Conservation (phyloP, 2,797 vertebrate species). For the Threskiornis aethiopicus region DNA sequence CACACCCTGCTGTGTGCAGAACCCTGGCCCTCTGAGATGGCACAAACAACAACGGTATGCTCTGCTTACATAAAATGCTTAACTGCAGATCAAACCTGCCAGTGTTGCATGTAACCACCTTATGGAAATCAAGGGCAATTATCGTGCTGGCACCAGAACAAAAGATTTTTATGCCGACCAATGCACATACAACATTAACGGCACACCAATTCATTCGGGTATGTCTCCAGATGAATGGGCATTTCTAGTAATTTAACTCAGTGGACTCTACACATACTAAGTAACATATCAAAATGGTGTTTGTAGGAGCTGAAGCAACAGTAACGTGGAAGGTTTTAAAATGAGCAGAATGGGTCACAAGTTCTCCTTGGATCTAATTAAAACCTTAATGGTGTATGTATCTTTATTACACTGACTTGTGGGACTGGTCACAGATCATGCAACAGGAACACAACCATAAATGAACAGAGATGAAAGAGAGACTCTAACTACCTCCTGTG, state of each 20-base stretch:
- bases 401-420: not conserved
- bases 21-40: not conserved
- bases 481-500: not conserved
- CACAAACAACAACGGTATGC: not conserved
- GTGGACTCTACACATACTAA: not conserved
- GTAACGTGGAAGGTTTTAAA: not conserved
- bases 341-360: not conserved
- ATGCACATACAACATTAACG: not conserved
- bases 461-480: not conserved
- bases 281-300: not conserved
- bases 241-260: not conserved
- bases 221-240: slow-evolving; percentile 7
- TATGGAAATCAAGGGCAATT: slow-evolving; percentile 33
- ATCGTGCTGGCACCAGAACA: not conserved
- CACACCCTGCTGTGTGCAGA: not conserved
- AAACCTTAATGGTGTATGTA: not conserved
- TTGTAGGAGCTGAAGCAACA: not conserved
- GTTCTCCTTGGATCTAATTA: not conserved
- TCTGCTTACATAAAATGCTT: not conserved
- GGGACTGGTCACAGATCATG: not conserved
- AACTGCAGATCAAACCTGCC: slow-evolving; percentile 23
- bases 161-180: not conserved
- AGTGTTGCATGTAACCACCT: not conserved
- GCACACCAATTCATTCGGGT: not conserved
- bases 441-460: not conserved